These are phyloP conservation scores for Montipora cactus DNA, from an alignment of 64 coral and sea anemone genomes.

Conservation along the genomic window DNA sequence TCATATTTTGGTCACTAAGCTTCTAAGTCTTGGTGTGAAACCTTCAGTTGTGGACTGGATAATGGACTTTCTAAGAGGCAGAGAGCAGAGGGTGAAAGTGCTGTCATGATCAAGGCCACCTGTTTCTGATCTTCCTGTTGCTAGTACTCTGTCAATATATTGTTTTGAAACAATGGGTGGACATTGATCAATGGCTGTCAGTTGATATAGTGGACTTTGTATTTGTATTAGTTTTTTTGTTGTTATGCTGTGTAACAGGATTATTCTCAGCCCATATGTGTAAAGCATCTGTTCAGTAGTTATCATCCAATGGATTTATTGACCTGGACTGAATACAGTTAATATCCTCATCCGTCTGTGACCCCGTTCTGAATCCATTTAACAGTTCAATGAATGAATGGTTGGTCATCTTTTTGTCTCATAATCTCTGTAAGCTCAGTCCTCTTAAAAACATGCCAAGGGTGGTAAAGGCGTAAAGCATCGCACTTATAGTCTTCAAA, in stretches of 20 bases:
- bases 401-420: slow-evolving; percentile 71
- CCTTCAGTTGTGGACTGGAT: no score
- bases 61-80: no score
- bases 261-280: slow-evolving; percentile 69
- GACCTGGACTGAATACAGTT: slow-evolving; percentile 25
- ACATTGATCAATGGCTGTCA: slow-evolving; percentile 54
- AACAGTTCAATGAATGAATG: slow-evolving; percentile 59
- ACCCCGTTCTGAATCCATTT: slow-evolving; percentile 44
- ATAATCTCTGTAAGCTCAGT: slow-evolving; percentile 63
- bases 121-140: slow-evolving; percentile 53
- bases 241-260: slow-evolving; percentile 31
- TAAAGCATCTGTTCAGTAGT: slow-evolving; percentile 44
- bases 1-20: no score
- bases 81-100: no score
- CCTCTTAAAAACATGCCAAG: slow-evolving; percentile 65
- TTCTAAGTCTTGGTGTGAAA: no score
- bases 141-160: slow-evolving; percentile 49
- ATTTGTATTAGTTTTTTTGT: slow-evolving; percentile 27
- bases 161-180: slow-evolving; percentile 42
- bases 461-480: slow-evolving; percentile 61
- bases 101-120: slow-evolving; percentile 54
- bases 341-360: slow-evolving; percentile 52
- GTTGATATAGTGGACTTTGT: not conserved
- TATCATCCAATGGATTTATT: slow-evolving; percentile 39
- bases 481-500: slow-evolving; percentile 60